Conservation (phyloP, 2,888 invertebrate species). For the Pristionchus fissidentatus region DNA sequence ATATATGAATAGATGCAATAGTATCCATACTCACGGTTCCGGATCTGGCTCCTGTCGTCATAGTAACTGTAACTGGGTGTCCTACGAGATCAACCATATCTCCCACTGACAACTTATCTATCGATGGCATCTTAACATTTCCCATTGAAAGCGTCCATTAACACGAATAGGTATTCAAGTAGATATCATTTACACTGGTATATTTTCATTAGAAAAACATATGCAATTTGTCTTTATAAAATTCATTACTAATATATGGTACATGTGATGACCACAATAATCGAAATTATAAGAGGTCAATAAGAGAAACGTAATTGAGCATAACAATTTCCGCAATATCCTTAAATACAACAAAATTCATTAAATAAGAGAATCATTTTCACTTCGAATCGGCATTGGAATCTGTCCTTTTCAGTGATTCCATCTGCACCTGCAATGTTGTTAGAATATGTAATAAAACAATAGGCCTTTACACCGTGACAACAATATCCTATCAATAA, state of each 20-base stretch:
- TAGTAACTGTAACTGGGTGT: conserved; percentile 23
- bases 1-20: not conserved
- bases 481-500: too few relatives aligned
- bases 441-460: too few relatives aligned
- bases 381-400: not conserved
- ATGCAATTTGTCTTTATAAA: too few relatives aligned
- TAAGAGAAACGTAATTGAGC: too few relatives aligned
- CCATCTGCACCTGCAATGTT: conserved; percentile 11
- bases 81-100: not conserved
- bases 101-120: not conserved
- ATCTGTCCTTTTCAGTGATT: not conserved
- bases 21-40: not conserved
- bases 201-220: too few relatives aligned
- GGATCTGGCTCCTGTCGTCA: not conserved
- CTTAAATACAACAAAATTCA: too few relatives aligned
- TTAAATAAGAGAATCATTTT: too few relatives aligned
- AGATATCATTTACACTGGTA: not conserved
- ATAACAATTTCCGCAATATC: too few relatives aligned
- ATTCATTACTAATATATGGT: too few relatives aligned
- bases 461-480: too few relatives aligned
- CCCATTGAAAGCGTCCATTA: not conserved
- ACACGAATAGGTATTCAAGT: not conserved
- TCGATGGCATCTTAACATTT: not conserved
- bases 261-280: too few relatives aligned
- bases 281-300: too few relatives aligned